These are phyloP conservation scores for Lordiphosa collinella DNA, from an alignment of 1,140 invertebrate genomes.

Conservation along the genomic window DNA sequence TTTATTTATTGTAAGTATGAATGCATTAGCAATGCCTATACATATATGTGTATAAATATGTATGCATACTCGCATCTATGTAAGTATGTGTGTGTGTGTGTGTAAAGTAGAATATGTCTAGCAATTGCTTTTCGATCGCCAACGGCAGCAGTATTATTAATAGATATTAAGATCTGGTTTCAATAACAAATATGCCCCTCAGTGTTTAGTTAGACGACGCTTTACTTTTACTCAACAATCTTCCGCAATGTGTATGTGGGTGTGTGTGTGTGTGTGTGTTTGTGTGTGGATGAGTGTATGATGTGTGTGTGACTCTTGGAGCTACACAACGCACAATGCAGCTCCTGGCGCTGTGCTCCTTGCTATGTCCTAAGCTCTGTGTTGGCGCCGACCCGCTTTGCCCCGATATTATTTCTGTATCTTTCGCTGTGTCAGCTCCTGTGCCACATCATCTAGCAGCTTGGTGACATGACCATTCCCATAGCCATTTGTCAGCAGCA, in stretches of 20 bases:
- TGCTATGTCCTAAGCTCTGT: conserved; percentile 50
- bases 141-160: neutral
- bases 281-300: conserved; percentile 22
- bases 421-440: conserved; percentile 73
- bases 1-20: conserved; percentile 33
- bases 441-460: conserved; percentile 55
- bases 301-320: conserved; percentile 44
- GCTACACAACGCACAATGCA: conserved; percentile 15
- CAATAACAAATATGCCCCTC: conserved; percentile 9
- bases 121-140: conserved; percentile 6
- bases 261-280: conserved; percentile 29
- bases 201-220: neutral
- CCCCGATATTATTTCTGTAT: conserved; percentile 73
- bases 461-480: conserved; percentile 47
- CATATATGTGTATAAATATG: conserved; percentile 25
- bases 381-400: conserved; percentile 53
- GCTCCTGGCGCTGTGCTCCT: conserved; percentile 34
- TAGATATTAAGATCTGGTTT: conserved; percentile 2
- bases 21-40: conserved; percentile 50
- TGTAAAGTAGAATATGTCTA: neutral
- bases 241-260: conserved; percentile 12
- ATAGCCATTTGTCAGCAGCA: conserved; percentile 35
- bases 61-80: conserved; percentile 20
- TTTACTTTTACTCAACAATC: conserved; percentile 5
- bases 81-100: conserved; percentile 7